A percentile compares a stretch with the other conserved stretches of the same genome.
These are phyloP conservation scores for Synergus laeviventris DNA, from an alignment of 2,888 invertebrate species.

Conservation along the genomic window DNA sequence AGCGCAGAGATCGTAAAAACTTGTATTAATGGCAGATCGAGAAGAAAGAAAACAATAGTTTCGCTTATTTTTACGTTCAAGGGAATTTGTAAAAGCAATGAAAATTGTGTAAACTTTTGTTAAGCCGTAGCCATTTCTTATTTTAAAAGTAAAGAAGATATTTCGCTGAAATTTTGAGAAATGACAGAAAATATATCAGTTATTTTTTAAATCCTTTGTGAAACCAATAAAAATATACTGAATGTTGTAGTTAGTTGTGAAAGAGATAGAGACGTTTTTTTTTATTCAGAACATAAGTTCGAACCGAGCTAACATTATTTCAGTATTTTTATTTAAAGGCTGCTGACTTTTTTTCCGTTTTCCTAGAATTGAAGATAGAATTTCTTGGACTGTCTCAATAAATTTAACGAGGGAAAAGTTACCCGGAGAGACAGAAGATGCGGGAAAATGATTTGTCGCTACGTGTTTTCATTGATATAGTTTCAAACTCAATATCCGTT, in stretches of 20 bases:
- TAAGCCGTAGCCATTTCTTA: neutral
- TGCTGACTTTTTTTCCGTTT: neutral
- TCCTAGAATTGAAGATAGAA: conserved; percentile 10
- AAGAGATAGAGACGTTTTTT: neutral
- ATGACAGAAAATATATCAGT: too few species aligned
- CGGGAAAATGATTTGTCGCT: conserved; percentile 25
- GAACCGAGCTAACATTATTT: conserved; percentile 22
- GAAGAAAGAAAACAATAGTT: conserved; percentile 7
- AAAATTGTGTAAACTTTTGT: neutral
- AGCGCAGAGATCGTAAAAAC: conserved; percentile 7
- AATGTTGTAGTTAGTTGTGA: neutral
- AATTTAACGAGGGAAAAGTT: conserved; percentile 30
- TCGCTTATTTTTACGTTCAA: neutral
- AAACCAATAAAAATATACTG: too few species aligned
- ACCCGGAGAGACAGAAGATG: conserved; percentile 9
- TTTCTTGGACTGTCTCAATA: neutral
- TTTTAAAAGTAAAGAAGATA: too few species aligned
- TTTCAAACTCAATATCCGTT: conserved; percentile 46
- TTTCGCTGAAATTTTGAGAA: too few species aligned
- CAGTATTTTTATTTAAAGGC: neutral
- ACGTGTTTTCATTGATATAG: conserved; percentile 14
- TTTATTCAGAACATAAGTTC: too few species aligned
- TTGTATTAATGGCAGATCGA: conserved; percentile 31
- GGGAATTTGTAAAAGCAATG: neutral
- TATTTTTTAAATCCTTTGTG: too few species aligned